A percentile compares a stretch with the other conserved stretches of the same genome.
phyloP scores from a whole-genome alignment of 2,113 vertebrate species.

The Passerina amoena region DNA sequence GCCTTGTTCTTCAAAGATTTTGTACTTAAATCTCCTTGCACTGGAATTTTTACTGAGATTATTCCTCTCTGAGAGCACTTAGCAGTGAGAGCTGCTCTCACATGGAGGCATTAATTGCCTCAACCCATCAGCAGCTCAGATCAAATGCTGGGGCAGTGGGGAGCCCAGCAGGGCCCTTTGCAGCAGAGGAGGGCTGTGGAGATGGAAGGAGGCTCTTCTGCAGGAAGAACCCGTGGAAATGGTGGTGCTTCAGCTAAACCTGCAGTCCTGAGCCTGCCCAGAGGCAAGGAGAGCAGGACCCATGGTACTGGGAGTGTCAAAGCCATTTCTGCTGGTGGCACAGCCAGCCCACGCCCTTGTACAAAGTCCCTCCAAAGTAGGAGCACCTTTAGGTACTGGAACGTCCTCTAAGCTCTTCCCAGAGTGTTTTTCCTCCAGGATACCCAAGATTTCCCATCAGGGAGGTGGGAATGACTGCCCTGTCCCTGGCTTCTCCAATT shows the following conservation, averaged over 20 bases:
- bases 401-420: not conserved
- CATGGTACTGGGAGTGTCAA: rapidly evolving
- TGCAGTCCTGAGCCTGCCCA: not conserved
- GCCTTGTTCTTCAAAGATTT: not conserved
- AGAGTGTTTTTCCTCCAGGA: not conserved
- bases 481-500: not conserved
- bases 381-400: not conserved
- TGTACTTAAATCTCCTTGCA: not conserved
- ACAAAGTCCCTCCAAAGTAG: not conserved
- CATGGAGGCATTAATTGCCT: not conserved
- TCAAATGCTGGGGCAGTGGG: not conserved
- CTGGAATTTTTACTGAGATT: not conserved
- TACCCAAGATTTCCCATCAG: not conserved
- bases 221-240: not conserved
- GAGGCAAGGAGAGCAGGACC: not conserved
- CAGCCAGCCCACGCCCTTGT: not conserved
- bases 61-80: not conserved
- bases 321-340: not conserved
- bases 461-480: not conserved
- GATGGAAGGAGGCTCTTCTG: not conserved
- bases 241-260: not conserved
- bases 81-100: not conserved
- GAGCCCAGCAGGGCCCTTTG: not conserved
- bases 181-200: not conserved
- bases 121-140: not conserved